Conservation (phyloP, 2,888 invertebrate species). For the Cryptus viduatorius region DNA sequence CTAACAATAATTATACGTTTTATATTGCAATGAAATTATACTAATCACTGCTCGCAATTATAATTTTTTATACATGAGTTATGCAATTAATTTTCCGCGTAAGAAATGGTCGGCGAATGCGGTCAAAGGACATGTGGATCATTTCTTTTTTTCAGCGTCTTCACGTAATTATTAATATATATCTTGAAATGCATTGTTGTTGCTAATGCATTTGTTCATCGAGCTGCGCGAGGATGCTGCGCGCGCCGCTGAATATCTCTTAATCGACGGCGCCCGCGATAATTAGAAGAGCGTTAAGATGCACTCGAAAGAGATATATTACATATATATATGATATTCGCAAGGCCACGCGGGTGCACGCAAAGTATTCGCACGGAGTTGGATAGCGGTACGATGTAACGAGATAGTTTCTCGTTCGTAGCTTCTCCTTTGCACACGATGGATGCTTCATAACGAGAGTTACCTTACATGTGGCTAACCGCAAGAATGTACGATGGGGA, state of each 20-base stretch:
- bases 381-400: constrained; percentile 47
- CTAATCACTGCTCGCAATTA: constrained; percentile 19
- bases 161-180: neutral
- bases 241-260: constrained; percentile 29
- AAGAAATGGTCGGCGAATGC: constrained; percentile 37
- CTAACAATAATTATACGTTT: constrained; percentile 27
- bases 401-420: constrained; percentile 62
- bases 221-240: neutral
- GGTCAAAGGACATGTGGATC: constrained; percentile 63
- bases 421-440: constrained; percentile 28
- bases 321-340: constrained; percentile 20
- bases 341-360: constrained; percentile 9
- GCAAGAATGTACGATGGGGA: constrained; percentile 30
- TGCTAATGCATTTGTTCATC: constrained; percentile 14
- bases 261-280: constrained; percentile 58
- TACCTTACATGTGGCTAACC: constrained; percentile 34
- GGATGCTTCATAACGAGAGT: constrained; percentile 13
- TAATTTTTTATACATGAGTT: constrained; percentile 23
- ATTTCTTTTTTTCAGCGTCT: constrained; percentile 47
- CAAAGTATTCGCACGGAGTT: constrained; percentile 34
- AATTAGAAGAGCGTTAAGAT: constrained; percentile 44
- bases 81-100: neutral
- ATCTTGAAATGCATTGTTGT: neutral
- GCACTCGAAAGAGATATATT: constrained; percentile 38
- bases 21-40: constrained; percentile 18